Evolutionary conservation across 2,797 vertebrate genomes (phyloP), one percentile per base, ranked within the genome.

Genomic region (Glossophaga mutica): DNA sequence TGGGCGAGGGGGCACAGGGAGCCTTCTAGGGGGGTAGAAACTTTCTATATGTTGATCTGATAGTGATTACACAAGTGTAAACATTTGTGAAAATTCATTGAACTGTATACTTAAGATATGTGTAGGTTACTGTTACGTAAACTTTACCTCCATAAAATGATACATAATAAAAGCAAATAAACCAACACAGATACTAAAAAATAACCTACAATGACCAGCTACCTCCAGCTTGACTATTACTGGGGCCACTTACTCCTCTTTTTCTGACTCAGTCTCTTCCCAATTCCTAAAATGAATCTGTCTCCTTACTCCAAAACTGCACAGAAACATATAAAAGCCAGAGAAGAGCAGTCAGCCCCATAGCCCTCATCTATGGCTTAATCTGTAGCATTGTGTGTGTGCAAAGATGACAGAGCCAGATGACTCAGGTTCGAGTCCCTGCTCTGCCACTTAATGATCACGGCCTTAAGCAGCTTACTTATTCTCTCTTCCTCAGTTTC

Each of bases 401-500:
- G 18, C 50, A 52, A 79, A 77, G 24, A n/a, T n/a, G 77, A 50
- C 14, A 24, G 52, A 77, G 39, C 44, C 32, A 57, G 32, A 46
- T 6, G 14, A n/a, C 59, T 6, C 9, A 55, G 42, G 84, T 83
- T 78, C 78, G 94, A 32, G 83, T 73, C 73, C 81, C 65, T 48
- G 19, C 44, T 78, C 94, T 67, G 48, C 44, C 87, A 37, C 46
- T 92, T 93, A 50, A 62, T 67, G 59, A 48, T 26, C 84, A 59
- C 32, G 76, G 82, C 44, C 39, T 44, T 96, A 92, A 95, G 50
- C 48, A n/a, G 83, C 73, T 97, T 87, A 90, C 18, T 57, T 92
- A 71, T 79, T 87, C 24, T 59, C 42, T 50, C 24, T 78, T 77
- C 87, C 70, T 96, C 93, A 83, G 50, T 94, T 96, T 97, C 79